These are phyloP conservation scores for Tokudaia tokunoshimensis DNA, from an alignment of 2,797 vertebrate species.

Conservation along the genomic window DNA sequence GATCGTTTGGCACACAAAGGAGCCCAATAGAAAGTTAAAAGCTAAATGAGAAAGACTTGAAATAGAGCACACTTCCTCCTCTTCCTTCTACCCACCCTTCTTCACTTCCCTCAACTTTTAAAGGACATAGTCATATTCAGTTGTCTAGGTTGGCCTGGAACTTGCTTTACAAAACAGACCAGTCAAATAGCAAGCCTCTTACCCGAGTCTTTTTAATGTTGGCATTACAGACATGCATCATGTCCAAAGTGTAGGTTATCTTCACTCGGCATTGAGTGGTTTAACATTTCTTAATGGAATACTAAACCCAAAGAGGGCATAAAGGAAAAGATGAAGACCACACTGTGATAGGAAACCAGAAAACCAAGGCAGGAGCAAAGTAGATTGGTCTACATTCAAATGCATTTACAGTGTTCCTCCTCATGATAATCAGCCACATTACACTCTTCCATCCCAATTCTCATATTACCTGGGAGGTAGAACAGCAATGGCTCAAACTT, in stretches of 20 bases:
- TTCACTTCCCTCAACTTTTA: not conserved
- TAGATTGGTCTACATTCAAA: conserved; percentile 60
- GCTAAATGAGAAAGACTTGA: conserved; percentile 61
- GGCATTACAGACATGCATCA: not conserved
- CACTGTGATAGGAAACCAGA: conserved; percentile 73
- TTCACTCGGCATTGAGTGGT: conserved; percentile 20
- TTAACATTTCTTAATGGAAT: conserved; percentile 66
- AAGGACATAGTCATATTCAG: not conserved
- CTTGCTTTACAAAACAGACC: not conserved
- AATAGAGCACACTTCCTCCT: not conserved
- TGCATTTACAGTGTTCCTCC: conserved; percentile 66
- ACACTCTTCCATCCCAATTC: conserved; percentile 53
- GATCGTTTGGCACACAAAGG: conserved; percentile 33
- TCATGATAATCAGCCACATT: conserved; percentile 74
- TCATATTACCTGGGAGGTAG: conserved; percentile 70
- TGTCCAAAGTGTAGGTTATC: not conserved
- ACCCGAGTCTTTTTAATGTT: not conserved
- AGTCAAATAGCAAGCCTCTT: not conserved
- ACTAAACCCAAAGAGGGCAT: conserved; percentile 15
- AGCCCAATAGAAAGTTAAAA: conserved; percentile 22
- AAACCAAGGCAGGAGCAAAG: conserved; percentile 70
- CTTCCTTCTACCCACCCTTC: not conserved
- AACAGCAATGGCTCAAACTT: conserved; percentile 63
- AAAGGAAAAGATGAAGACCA: not conserved
- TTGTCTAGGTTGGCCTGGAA: not conserved